These are phyloP conservation scores for Arrhamphus sclerolepis DNA, from an alignment of 2,797 vertebrate genomes.

Conservation along the genomic window DNA sequence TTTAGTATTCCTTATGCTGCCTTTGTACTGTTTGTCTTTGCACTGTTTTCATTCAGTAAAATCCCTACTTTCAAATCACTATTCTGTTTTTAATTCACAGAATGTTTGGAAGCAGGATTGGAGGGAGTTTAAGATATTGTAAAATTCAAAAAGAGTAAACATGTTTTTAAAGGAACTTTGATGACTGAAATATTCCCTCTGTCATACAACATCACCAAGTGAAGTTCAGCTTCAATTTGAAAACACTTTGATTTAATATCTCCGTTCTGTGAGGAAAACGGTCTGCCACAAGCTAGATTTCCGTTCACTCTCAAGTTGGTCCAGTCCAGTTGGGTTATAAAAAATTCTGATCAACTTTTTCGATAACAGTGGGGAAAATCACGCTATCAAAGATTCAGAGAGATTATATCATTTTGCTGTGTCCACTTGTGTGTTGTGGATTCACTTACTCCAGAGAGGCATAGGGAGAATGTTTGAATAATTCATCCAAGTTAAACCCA, in stretches of 20 bases:
- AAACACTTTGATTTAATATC: constrained; percentile 29
- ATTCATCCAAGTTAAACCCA: constrained; percentile 78
- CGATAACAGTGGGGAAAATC: constrained; percentile 26
- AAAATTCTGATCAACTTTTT: constrained; percentile 32
- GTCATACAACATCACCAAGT: constrained; percentile 3
- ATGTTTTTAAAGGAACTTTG: constrained; percentile 16
- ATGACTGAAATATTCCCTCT: constrained; percentile 26
- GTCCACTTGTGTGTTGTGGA: constrained; percentile 51
- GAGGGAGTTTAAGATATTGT: constrained; percentile 29
- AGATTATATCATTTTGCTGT: constrained; percentile 47
- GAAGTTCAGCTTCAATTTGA: constrained; percentile 30
- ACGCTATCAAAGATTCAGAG: constrained; percentile 28
- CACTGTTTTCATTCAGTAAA: no score
- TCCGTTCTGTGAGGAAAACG: constrained; percentile 19
- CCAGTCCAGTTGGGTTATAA: constrained; percentile 39
- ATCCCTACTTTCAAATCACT: no score
- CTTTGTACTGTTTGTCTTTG: no score
- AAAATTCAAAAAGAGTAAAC: constrained; percentile 22
- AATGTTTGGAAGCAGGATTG: neutral
- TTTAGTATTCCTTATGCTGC: no score
- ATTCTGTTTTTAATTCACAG: no score
- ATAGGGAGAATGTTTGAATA: constrained; percentile 70
- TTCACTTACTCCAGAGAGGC: constrained; percentile 54
- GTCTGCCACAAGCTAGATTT: constrained; percentile 19
- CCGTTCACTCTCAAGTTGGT: constrained; percentile 40